A percentile compares a stretch with the other conserved stretches of the same genome.
phyloP scores from a whole-genome alignment of 2,888 invertebrate genomes.

The Agrilus mali region DNA sequence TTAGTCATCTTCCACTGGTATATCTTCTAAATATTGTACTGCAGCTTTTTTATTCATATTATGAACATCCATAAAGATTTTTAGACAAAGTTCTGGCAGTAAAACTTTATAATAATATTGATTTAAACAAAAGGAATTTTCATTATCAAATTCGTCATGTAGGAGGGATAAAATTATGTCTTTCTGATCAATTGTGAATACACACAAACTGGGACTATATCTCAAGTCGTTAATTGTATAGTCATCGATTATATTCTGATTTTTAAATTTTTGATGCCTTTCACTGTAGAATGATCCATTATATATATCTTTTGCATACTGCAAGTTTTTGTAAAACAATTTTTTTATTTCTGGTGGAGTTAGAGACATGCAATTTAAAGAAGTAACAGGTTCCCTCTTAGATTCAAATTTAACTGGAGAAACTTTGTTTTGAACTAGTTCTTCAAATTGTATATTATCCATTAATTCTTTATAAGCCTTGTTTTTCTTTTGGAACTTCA shows the following conservation, averaged over 20 bases:
- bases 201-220: conserved; percentile 21
- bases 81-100: conserved; percentile 25
- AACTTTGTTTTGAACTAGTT: conserved; percentile 5
- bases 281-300: conserved; percentile 7
- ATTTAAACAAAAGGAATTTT: conserved; percentile 10
- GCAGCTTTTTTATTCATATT: conserved; percentile 19
- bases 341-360: conserved; percentile 7
- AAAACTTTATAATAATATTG: conserved; percentile 26
- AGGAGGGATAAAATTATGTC: conserved; percentile 18
- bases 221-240: conserved; percentile 16
- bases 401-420: conserved; percentile 1
- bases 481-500: conserved; percentile 3
- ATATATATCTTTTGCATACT: conserved; percentile 11
- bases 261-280: conserved; percentile 11
- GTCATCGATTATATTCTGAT: conserved; percentile 2
- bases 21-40: conserved; percentile 18
- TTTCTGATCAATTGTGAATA: conserved; percentile 23
- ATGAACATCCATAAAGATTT: conserved; percentile 25
- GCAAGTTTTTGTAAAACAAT: conserved; percentile 9
- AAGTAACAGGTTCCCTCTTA: background rate
- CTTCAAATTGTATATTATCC: conserved; percentile 3
- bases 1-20: conserved; percentile 13
- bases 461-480: conserved; percentile 4
- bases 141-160: conserved; percentile 17
- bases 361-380: conserved; percentile 13